phyloP scores from a whole-genome alignment of 2,113 vertebrate genomes.

The Anarrhichthys ocellatus region DNA sequence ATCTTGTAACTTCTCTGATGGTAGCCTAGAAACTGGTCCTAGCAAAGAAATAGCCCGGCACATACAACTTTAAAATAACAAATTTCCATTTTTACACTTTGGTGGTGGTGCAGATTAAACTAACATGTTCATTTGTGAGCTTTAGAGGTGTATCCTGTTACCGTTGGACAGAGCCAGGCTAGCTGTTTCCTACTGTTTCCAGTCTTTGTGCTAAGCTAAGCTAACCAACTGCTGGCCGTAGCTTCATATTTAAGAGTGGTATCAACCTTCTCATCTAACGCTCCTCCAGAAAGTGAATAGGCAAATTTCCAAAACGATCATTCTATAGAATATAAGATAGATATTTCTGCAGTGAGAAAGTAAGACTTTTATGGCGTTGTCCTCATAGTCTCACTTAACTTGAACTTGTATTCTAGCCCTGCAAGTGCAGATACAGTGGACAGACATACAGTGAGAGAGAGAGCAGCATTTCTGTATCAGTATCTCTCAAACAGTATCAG shows the following conservation, averaged over 20 bases:
- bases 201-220: neutral
- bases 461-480: slow-evolving; percentile 45
- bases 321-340: neutral
- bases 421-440: slow-evolving; percentile 21
- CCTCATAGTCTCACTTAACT: slow-evolving; percentile 17
- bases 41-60: neutral
- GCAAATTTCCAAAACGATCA: neutral
- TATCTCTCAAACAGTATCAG: slow-evolving; percentile 60
- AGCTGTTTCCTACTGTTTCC: neutral
- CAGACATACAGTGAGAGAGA: slow-evolving; percentile 12
- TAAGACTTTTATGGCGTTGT: slow-evolving; percentile 62
- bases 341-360: neutral
- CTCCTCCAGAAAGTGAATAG: neutral
- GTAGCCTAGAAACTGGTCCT: neutral
- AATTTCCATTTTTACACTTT: neutral
- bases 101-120: neutral
- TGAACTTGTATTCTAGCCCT: slow-evolving; percentile 27
- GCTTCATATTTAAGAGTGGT: neutral
- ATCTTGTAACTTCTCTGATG: neutral
- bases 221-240: neutral
- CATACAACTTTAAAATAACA: neutral
- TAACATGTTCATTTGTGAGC: neutral
- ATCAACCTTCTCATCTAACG: neutral
- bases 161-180: neutral
- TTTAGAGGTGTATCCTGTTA: neutral